Conservation (phyloP, 2,888 invertebrate species). For the Quadroppia sp. region DNA sequence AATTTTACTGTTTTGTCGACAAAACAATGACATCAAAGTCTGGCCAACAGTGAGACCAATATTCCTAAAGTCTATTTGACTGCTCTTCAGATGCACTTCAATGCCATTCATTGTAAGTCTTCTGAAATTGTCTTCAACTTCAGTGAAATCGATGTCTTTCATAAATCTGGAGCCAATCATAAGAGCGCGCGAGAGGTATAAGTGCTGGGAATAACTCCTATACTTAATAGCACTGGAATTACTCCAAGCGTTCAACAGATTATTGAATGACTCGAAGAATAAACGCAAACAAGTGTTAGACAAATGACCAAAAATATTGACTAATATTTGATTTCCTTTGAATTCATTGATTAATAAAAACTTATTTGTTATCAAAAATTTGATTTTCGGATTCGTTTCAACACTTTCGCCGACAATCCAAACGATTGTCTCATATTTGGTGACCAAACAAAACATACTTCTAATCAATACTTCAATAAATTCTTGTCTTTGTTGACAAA, state of each 20-base stretch:
- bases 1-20: neutral
- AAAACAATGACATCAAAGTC: conserved; percentile 32
- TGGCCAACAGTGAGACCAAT: conserved; percentile 34
- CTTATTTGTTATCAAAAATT: conserved; percentile 40
- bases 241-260: conserved; percentile 39
- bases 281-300: neutral
- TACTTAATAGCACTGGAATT: conserved; percentile 38
- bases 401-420: conserved; percentile 34
- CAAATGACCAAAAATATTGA: conserved; percentile 38
- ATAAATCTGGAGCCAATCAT: conserved; percentile 32
- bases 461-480: conserved; percentile 11
- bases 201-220: conserved; percentile 39
- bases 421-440: neutral
- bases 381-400: conserved; percentile 32
- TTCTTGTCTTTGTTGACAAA: conserved; percentile 9
- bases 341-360: conserved; percentile 38
- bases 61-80: conserved; percentile 34
- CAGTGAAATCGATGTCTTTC: conserved; percentile 22
- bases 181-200: conserved; percentile 35
- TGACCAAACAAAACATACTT: conserved; percentile 6
- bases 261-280: conserved; percentile 10
- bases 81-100: conserved; percentile 35
- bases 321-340: conserved; percentile 30
- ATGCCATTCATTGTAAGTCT: conserved; percentile 31
- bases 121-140: conserved; percentile 14